Percentiles rank a stretch among this genome's conserved stretches.
phyloP scores from a whole-genome alignment of 1,140 invertebrate species.

The Scaptodrosophila lebanonensis region DNA sequence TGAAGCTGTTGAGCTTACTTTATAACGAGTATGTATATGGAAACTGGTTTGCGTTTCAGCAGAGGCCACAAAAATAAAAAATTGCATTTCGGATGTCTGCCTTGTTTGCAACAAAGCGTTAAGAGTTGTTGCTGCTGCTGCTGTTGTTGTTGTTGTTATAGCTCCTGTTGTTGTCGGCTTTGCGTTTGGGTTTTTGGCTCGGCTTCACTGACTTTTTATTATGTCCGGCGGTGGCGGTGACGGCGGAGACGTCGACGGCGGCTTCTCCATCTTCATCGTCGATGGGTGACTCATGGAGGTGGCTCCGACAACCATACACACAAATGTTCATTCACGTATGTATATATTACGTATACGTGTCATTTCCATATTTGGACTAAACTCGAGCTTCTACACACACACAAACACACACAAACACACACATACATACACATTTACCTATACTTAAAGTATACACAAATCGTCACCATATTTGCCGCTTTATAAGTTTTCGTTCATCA shows the following conservation, averaged over 20 bases:
- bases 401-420: not conserved
- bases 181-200: slow-evolving; percentile 14
- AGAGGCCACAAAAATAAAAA: too few relatives aligned
- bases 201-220: slow-evolving; percentile 41
- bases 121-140: too few relatives aligned
- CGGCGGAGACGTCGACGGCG: too few relatives aligned
- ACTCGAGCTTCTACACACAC: slow-evolving; percentile 14
- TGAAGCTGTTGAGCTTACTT: too few relatives aligned
- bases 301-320: slow-evolving; percentile 28
- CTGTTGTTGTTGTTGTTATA: too few relatives aligned
- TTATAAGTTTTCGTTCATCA: slow-evolving; percentile 64
- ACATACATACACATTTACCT: slow-evolving; percentile 29
- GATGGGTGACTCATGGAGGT: slow-evolving; percentile 46
- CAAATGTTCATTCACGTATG: slow-evolving; percentile 4
- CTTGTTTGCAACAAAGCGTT: too few relatives aligned
- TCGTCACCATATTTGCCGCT: slow-evolving; percentile 69
- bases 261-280: too few relatives aligned
- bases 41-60: slow-evolving; percentile 53
- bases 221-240: slow-evolving; percentile 38
- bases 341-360: slow-evolving; percentile 61
- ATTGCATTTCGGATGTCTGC: too few relatives aligned
- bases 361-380: slow-evolving; percentile 62
- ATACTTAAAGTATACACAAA: slow-evolving; percentile 46
- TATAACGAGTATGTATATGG: too few relatives aligned
- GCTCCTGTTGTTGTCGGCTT: too few relatives aligned